A percentile compares a stretch with the other conserved stretches of the same genome.
These are phyloP conservation scores for Bedellia somnulentella DNA, from an alignment of 2,888 invertebrate species.

Conservation along the genomic window DNA sequence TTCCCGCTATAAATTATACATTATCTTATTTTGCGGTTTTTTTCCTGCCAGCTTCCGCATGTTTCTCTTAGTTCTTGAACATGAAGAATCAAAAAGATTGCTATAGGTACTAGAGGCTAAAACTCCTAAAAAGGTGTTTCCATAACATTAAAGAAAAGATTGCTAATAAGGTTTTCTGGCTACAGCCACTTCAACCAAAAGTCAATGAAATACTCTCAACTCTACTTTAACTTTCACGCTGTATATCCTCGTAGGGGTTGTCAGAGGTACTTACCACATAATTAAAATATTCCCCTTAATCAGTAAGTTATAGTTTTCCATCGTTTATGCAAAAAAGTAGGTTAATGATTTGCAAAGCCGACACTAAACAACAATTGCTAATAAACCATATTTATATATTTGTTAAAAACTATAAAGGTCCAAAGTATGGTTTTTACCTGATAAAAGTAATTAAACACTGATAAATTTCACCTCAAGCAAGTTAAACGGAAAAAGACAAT, in stretches of 20 bases:
- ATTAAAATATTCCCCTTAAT: background rate
- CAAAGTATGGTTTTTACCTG: background rate
- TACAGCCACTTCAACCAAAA: background rate
- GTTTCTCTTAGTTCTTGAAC: background rate
- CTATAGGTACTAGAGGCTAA: background rate
- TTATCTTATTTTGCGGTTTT: background rate
- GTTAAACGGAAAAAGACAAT: background rate
- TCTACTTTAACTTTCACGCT: background rate
- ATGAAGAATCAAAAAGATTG: background rate
- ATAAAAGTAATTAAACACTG: background rate
- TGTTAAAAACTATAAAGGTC: too few relatives aligned
- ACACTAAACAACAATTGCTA: background rate
- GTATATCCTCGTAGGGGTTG: background rate
- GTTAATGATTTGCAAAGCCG: background rate
- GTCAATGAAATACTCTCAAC: background rate
- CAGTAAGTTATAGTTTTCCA: background rate
- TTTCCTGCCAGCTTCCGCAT: background rate
- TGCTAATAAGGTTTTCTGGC: background rate
- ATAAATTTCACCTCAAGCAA: background rate
- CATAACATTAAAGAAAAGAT: background rate
- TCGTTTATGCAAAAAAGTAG: too few relatives aligned
- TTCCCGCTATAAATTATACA: background rate
- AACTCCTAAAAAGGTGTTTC: conserved; percentile 2
- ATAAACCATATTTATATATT: too few relatives aligned
- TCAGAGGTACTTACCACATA: background rate